Base-by-base conservation (phyloP, 2,113 vertebrate species). In the Aspiorhynchus laticeps region DNA sequence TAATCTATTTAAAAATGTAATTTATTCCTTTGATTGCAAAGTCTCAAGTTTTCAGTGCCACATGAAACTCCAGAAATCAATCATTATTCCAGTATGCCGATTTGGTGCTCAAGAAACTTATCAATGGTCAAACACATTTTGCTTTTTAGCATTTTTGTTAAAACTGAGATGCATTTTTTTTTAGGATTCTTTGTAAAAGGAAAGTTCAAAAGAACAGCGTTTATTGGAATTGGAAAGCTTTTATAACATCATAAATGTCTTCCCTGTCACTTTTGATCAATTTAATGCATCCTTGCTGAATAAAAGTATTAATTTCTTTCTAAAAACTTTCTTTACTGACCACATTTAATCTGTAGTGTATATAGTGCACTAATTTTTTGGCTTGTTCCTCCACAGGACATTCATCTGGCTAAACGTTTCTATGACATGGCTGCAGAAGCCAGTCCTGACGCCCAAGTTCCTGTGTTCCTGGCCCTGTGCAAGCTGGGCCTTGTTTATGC, bases 361-460 rank as follows among this genome's bases (percentile, higher is more conserved):
- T 65, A 26, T 3, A 19, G 0, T 28, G 56, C 36, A 9, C 24
- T 43, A 19, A 65, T 43, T 31, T 51, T 83, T 12, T 33, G 1
- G 1, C n/a, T 84, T 43, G 80, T 65, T 46, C 17, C 10, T 48
- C 28, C 91, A 24, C 84, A 99, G 98, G 98, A 99, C 91, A 97
- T 99, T 89, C 97, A 99, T 88, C 94, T 99, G 85, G 98, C 98
- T 75, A 99, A 99, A 88, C 96, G 98, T 38, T 99, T 99, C 89
- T 99, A 99, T 84, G 98, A 99, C 91, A 99, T 99, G 98, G 98
- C 98, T 0, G 98, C 97, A 0, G 98, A 99, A 93, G 97, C 98
- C 87, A 99, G 98, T 90, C 97, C 97, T 8, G 98, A 99, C 19
- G 98, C 98, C 53, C 98, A 99, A 91, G 97, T 99, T 67, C 98